A percentile compares a stretch with the other conserved stretches of the same genome.
Evolutionary conservation across 2,113 vertebrate genomes (phyloP).

Genomic region (Ginglymostoma cirratum): DNA sequence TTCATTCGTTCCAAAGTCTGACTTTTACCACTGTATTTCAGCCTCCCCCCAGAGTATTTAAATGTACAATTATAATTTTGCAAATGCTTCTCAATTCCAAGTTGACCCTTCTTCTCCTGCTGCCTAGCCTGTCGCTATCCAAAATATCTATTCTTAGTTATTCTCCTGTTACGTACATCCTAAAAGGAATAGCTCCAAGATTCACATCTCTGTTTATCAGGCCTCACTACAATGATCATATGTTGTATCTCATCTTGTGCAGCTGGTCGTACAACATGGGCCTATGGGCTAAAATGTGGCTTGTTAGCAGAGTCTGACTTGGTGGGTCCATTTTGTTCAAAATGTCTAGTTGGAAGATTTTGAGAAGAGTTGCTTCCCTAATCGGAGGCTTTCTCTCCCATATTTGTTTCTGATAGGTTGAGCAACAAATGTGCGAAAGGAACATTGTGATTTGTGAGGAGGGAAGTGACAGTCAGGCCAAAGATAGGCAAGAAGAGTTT

Average conservation of each 20-base stretch:
- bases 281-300: too few relatives aligned
- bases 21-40: neutral
- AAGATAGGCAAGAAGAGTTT: too few relatives aligned
- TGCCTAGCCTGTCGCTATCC: neutral
- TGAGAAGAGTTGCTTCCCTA: too few relatives aligned
- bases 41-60: neutral
- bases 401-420: too few relatives aligned
- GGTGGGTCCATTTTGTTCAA: too few relatives aligned
- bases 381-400: too few relatives aligned
- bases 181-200: neutral
- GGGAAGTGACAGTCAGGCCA: too few relatives aligned
- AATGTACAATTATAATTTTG: neutral
- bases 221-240: neutral
- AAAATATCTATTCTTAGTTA: neutral
- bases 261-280: too few relatives aligned
- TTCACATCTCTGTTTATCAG: neutral
- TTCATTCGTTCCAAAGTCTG: neutral
- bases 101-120: neutral
- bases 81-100: neutral
- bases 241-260: neutral
- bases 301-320: too few relatives aligned
- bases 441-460: too few relatives aligned
- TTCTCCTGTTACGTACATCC: neutral
- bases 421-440: too few relatives aligned
- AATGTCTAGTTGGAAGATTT: too few relatives aligned